Base-by-base conservation (phyloP, 2,797 vertebrate species). In the Hyperoplus lanceolatus region DNA sequence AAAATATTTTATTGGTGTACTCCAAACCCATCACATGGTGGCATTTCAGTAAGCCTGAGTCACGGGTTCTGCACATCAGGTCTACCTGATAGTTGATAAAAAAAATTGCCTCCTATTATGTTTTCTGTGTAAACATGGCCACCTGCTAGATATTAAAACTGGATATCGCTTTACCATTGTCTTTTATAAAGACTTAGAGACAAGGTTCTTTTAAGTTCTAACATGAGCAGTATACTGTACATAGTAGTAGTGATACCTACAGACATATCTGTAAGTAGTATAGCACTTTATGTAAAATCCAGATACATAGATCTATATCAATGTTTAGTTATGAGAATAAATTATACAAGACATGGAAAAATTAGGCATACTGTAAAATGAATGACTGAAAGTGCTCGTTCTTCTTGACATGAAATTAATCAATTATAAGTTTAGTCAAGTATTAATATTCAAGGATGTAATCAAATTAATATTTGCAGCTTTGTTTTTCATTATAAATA, bases 41-140 rank as follows among this genome's bases (percentile, higher is more conserved):
- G 51, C 13, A 45, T 63, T 54, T 45, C 49, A 55, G 16, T 10
- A 1, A 42, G 29, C 57, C 15, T 18, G n/a, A 16, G 70, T 71
- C 76, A 85, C 57, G 4, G 59, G 83, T 66, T 14, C n/a, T 8
- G 2, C 13, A 9, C 6, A 6, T 62, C 41, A 2, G 13, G 3
- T 5, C 3, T 14, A n/a, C 59, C 7, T 39, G 13, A 29, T 29
- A 29, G 29, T 3, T 29, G 29, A 29, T 29, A 29, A 29, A 29
- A 29, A 29, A 29, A 29, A 29, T 29, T 3, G 29, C 29, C 5
- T 70, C 3, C 42, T 8, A 4, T 51, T 2, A 0, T 41, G 9
- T 29, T 55, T 18, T 13, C 14, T 14, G 0, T 12, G 16, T 6
- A 53, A 41, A 7, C 16, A 18, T 10, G 7, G 5, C 8, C 18